Base-by-base conservation (phyloP, 2,888 invertebrate genomes). In the Tuta absoluta region DNA sequence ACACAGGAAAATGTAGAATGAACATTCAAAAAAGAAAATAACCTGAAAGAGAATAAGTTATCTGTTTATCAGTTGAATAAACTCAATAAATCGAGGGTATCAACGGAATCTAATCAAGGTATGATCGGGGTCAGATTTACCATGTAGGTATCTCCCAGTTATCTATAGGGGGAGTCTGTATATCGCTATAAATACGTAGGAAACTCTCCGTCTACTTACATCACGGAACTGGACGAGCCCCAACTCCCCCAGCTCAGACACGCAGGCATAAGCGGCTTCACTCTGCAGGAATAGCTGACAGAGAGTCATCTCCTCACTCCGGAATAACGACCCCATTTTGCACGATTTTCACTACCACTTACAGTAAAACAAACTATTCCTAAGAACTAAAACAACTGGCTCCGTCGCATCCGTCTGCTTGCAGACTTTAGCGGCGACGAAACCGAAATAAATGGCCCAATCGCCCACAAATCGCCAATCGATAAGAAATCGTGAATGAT, bases 211-310 rank as follows among this genome's bases (percentile, higher is more conserved):
- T 67, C 67, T 82, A 94, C 95, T 95, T 89, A 96, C 96, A 88
- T 99, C 99, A 86, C 98, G 94, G 89, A 99, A 99, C 92, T 99
- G 99, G 58, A 98, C 98, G 69, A 99, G 93, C 63, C 99, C 99
- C 72, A 99, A 93, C 92, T 99, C 99, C 67, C 99, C 99, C 62
- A 99, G 93, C 87, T 99, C 99, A 38, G 99, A 98, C 72, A 99
- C 98, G 93, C 98, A 99, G 68, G 98, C 97, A 92, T 99, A 99
- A 19, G 99, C 98, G 65, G 99, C 98, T 93, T 99, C 99, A 90
- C 98, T 98, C 89, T 99, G 99, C 72, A 99, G 93, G 91, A 98
- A 99, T 79, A 99, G 95, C 91, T 99, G 99, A 94, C 98, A 98
- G 88, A 99, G 94, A 81, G 97, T 96, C 99, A 99, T 99, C 93